These are phyloP conservation scores for Micropterix aruncella DNA, from an alignment of 2,888 invertebrate genomes.

Conservation along the genomic window DNA sequence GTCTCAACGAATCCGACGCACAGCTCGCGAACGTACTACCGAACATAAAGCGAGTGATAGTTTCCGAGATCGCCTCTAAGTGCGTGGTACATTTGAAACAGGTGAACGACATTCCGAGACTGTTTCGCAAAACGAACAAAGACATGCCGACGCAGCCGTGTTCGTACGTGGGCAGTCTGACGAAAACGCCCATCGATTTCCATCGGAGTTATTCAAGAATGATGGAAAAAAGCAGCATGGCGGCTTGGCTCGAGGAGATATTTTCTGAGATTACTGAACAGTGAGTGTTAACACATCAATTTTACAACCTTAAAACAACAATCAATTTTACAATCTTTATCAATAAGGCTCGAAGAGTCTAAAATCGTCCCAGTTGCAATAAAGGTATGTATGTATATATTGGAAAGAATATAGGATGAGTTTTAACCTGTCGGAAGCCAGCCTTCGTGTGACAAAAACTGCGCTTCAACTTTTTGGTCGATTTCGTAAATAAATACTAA, in stretches of 20 bases:
- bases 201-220: slow-evolving; percentile 28
- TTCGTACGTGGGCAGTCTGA: slow-evolving; percentile 56
- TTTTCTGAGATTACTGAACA: slow-evolving; percentile 38
- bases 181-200: slow-evolving; percentile 46
- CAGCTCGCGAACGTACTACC: slow-evolving; percentile 13
- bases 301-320: neutral
- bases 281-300: slow-evolving; percentile 25
- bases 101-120: slow-evolving; percentile 85
- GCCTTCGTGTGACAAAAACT: too few species aligned
- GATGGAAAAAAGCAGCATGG: slow-evolving; percentile 24
- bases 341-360: neutral
- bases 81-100: slow-evolving; percentile 53
- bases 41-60: slow-evolving; percentile 22
- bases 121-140: slow-evolving; percentile 85
- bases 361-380: neutral
- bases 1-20: slow-evolving; percentile 8
- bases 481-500: too few species aligned
- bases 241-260: slow-evolving; percentile 24
- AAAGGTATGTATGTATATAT: too few species aligned
- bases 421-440: too few species aligned
- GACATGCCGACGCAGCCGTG: slow-evolving; percentile 73
- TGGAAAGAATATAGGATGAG: too few species aligned
- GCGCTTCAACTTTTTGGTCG: too few species aligned
- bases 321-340: neutral
- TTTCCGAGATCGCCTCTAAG: slow-evolving; percentile 23